Evolutionary conservation across 2,888 invertebrate genomes (phyloP).

Genomic region (Perdita meconis): DNA sequence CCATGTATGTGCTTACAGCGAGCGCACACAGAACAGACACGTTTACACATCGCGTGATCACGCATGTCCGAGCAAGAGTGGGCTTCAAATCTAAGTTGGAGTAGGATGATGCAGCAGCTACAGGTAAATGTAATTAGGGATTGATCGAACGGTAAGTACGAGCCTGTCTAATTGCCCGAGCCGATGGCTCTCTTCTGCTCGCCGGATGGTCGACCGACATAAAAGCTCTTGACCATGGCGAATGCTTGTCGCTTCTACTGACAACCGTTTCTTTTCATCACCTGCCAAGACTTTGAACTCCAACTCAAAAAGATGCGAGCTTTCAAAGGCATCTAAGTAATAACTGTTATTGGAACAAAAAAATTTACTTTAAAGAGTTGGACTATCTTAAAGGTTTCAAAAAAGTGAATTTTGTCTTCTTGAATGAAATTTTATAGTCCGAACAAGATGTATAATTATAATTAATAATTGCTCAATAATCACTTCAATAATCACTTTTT

Average conservation of each 20-base stretch:
- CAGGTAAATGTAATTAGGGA: slow-evolving; percentile 80
- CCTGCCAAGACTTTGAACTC: too few species aligned
- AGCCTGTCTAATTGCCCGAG: slow-evolving; percentile 71
- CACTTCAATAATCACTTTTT: too few species aligned
- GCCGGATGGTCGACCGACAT: slow-evolving; percentile 53
- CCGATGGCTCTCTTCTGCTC: slow-evolving; percentile 65
- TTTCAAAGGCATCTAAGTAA: too few species aligned
- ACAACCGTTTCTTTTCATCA: too few species aligned
- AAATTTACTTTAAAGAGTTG: too few species aligned
- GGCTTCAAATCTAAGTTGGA: slow-evolving; percentile 24
- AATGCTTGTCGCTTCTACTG: slow-evolving; percentile 7
- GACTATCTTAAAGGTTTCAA: too few species aligned
- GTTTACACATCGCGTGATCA: slow-evolving; percentile 2
- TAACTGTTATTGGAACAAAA: too few species aligned
- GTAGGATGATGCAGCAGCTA: slow-evolving; percentile 71
- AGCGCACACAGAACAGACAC: neutral
- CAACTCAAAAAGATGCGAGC: too few species aligned
- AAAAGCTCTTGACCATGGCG: slow-evolving; percentile 34
- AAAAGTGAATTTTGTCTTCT: too few species aligned
- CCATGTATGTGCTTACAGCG: neutral
- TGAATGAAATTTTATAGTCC: too few species aligned
- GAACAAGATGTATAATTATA: too few species aligned
- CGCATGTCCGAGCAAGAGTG: slow-evolving; percentile 29
- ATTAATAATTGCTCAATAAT: too few species aligned
- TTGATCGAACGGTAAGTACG: slow-evolving; percentile 76